Base-by-base conservation (phyloP, 2,888 invertebrate species). In the Aporophyla lueneburgensis region DNA sequence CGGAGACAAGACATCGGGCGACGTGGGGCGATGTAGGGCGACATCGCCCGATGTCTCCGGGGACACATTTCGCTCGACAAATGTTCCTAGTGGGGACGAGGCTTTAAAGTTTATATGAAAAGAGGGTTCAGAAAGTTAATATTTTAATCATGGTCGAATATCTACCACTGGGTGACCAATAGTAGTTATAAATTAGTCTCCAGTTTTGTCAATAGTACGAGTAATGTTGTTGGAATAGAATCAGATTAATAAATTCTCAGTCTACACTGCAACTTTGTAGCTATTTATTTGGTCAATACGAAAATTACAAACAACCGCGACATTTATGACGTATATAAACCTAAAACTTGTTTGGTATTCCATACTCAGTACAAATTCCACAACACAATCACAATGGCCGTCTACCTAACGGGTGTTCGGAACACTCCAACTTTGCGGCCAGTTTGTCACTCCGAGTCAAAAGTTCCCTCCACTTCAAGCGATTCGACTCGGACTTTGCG, bases 371-470 rank as follows among this genome's bases (percentile, higher is more conserved):
- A 76, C 76, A 88, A 86, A 86, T 80, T 85, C 74, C 73, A 82
- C 81, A 78, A 76, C 69, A 81, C 79, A 82, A 81, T 82, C 85
- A 82, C 81, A 83, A 78, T 70, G 70, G 72, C 79, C 68, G 81
- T 79, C 83, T 83, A 84, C 84, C 86, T 84, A 88, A 87, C 88
- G 82, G 87, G 76, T 87, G 89, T 87, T 84, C 80, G 14, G 74
- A 88, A 86, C 86, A 82, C 86, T 88, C 83, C 74, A 90, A 91
- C 84, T 92, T 92, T 85, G 84, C 84, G 85, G 78, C 89, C 86
- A 89, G 91, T 92, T 92, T 92, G 93, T 92, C 92, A 92, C 92
- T 90, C 87, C 62, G 79, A 91, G 89, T 91, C 91, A 87, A 88
- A 92, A 93, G 90, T 93, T 92, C 74, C 83, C 86, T 85, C 80